phyloP scores from a whole-genome alignment of 2,888 invertebrate species.

The Cactoblastis cactorum region DNA sequence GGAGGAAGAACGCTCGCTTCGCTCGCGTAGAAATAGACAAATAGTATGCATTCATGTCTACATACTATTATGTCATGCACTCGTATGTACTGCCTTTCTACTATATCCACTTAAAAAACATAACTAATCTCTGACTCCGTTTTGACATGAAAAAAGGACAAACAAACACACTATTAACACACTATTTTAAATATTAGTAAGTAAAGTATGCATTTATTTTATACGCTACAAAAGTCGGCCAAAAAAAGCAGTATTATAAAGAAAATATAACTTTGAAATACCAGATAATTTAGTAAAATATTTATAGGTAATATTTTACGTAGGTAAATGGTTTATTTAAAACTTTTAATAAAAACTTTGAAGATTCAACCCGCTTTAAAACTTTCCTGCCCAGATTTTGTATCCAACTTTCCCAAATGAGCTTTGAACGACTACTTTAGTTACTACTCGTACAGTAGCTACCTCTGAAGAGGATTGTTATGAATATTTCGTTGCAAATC shows the following conservation, averaged over 20 bases:
- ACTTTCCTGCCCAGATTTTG: constrained; percentile 10
- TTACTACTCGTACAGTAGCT: neutral
- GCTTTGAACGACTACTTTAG: constrained; percentile 10
- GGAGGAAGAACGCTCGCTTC: no score
- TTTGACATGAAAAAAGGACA: no score
- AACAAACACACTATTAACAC: no score
- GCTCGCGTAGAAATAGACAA: no score
- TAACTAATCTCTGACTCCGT: no score
- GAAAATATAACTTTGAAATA: neutral
- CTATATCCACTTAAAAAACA: no score
- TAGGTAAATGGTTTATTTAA: constrained; percentile 5
- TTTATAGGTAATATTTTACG: neutral
- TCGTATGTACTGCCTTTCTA: no score
- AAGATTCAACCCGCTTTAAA: constrained; percentile 9
- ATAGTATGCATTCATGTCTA: no score
- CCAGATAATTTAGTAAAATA: neutral
- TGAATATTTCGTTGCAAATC: constrained; percentile 8
- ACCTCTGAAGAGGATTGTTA: constrained; percentile 10
- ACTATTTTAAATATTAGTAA: no score
- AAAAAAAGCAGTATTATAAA: neutral
- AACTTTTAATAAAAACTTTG: constrained; percentile 13
- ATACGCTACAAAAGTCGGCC: no score
- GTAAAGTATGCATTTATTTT: no score
- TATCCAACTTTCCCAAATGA: constrained; percentile 12
- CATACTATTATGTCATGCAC: no score